Percentiles rank a stretch among this genome's conserved stretches.
phyloP scores from a whole-genome alignment of 2,113 vertebrate species.

The Sphyrna mokarran region DNA sequence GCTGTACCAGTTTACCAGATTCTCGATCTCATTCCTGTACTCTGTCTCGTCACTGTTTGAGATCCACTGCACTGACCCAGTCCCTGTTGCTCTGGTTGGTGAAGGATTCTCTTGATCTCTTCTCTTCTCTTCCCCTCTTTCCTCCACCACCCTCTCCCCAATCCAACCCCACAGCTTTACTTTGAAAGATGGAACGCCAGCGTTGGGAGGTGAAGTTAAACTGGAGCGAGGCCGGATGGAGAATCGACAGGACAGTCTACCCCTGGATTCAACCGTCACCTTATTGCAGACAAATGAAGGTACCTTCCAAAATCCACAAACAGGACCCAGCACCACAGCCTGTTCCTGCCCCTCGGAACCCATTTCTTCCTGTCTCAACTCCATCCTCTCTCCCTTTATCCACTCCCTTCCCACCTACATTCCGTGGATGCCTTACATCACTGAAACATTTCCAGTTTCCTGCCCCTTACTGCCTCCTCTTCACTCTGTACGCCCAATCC shows the following conservation, averaged over 20 bases:
- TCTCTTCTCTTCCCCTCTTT: not conserved
- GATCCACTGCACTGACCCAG: not conserved
- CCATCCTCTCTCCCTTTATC: too few relatives aligned
- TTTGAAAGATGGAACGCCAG: slow-evolving; percentile 82
- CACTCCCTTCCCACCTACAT: too few relatives aligned
- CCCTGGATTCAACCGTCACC: slow-evolving; percentile 73
- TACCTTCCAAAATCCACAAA: slow-evolving; percentile 41
- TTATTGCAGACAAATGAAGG: slow-evolving; percentile 83
- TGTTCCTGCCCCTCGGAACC: too few relatives aligned
- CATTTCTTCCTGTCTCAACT: too few relatives aligned
- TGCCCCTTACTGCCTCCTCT: too few relatives aligned
- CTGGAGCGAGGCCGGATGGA: slow-evolving; percentile 86
- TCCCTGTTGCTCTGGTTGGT: not conserved
- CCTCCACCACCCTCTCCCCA: not conserved
- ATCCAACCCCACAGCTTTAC: slow-evolving; percentile 48
- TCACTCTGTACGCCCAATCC: too few relatives aligned
- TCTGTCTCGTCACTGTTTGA: too few relatives aligned
- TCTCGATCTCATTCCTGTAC: too few relatives aligned
- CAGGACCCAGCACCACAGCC: too few relatives aligned
- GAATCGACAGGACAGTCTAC: slow-evolving; percentile 71
- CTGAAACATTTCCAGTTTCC: too few relatives aligned
- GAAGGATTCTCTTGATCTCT: not conserved
- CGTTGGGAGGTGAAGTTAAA: slow-evolving; percentile 67
- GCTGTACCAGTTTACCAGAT: too few relatives aligned
- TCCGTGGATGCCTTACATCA: too few relatives aligned